Base-by-base conservation (phyloP, 2,888 invertebrate genomes). In the Anthrax anthrax region DNA sequence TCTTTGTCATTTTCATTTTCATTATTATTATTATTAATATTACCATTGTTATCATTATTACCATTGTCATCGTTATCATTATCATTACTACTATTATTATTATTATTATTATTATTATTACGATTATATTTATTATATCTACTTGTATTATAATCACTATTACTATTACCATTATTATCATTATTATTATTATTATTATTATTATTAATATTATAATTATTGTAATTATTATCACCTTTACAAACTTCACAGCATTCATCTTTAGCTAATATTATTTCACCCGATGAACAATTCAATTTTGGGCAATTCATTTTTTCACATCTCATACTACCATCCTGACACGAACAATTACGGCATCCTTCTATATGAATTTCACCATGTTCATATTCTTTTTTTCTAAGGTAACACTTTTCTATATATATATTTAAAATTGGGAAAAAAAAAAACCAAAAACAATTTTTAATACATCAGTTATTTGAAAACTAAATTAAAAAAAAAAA, bases 161-260 rank as follows among this genome's bases (percentile, higher is more conserved):
- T 32, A 32, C 12, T 12, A 32, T 32, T 32, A 12, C 6, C 13
- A 32, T 32, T 32, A 6, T 10, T 29, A 32, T 32, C 13, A 32
- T 32, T 12, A 32, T 32, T 12, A 32, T 32, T 12, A 32, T 32
- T 32, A 32, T 32, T 32, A 32, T 32, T 9, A 47, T 44, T 23
- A 27, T 18, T 39, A 46, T 46, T 41, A 18, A 27, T 16, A 46
- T 40, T n/a, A 13, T 34, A n/a, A 39, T 42, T 38, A 46, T 17
- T 39, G 38, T 37, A 14, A 16, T 34, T 39, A 29, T 50, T 47
- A 52, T 54, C 52, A 86, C 89, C 89, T 71, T 83, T 84, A 68
- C 91, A 91, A 64, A 86, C 84, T 66, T 85, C 85, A 74, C 91
- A 91, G 72, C 90, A 91, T 67, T 87, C 84, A 49, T 84, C 88